These are phyloP conservation scores for Coenonympha arcania DNA, from an alignment of 2,888 invertebrate species.

Conservation along the genomic window DNA sequence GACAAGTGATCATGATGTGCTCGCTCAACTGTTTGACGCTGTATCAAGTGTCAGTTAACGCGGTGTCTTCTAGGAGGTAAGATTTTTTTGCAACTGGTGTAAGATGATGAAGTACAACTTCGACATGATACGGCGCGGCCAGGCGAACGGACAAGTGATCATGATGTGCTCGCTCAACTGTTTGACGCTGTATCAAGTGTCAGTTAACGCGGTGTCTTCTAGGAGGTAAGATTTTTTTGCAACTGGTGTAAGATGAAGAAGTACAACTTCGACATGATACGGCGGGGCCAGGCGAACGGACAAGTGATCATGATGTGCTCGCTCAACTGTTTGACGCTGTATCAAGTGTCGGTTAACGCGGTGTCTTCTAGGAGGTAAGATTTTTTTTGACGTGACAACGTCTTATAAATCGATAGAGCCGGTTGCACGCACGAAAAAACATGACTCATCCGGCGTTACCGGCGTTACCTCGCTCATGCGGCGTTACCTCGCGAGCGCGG, in stretches of 20 bases:
- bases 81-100: conserved; percentile 85
- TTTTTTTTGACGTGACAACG: too few relatives aligned
- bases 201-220: conserved; percentile 83
- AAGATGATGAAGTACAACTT: conserved; percentile 97
- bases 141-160: conserved; percentile 76
- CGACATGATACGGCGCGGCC: conserved; percentile 88
- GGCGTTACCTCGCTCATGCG: too few relatives aligned
- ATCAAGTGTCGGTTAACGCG: conserved; percentile 85
- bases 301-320: conserved; percentile 89
- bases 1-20: conserved; percentile 85
- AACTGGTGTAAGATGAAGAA: conserved; percentile 97
- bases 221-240: conserved; percentile 77
- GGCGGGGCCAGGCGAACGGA: conserved; percentile 75
- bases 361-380: conserved; percentile 78
- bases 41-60: conserved; percentile 85
- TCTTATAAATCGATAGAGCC: too few relatives aligned
- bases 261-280: conserved; percentile 97
- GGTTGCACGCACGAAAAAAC: too few relatives aligned
- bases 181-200: conserved; percentile 85
- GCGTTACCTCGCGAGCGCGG: too few relatives aligned
- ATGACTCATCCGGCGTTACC: too few relatives aligned
- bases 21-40: conserved; percentile 91
- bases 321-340: conserved; percentile 88
- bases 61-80: conserved; percentile 80
- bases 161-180: conserved; percentile 95